These are phyloP conservation scores for Zelostemma sp. DNA, from an alignment of 1,140 invertebrate species.

Conservation along the genomic window DNA sequence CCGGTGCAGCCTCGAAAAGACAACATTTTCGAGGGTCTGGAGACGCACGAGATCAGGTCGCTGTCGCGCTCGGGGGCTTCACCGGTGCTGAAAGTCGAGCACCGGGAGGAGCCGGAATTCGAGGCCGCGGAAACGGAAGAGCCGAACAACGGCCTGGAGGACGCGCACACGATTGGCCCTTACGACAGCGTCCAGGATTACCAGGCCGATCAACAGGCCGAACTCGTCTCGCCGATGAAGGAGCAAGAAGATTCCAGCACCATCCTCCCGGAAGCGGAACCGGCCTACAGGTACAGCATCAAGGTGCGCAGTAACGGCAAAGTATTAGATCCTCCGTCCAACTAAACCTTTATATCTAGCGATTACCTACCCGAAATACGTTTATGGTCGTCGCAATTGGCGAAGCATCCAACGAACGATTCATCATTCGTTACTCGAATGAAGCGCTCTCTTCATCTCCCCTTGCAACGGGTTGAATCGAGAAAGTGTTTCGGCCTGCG, in stretches of 20 bases:
- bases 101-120: conserved; percentile 44
- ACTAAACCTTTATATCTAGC: conserved; percentile 52
- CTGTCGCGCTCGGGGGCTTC: conserved; percentile 32
- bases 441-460: neutral
- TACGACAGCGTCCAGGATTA: conserved; percentile 62
- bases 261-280: conserved; percentile 64
- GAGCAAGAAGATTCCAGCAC: conserved; percentile 67
- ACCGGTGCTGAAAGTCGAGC: conserved; percentile 50
- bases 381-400: conserved; percentile 9
- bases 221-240: conserved; percentile 37
- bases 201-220: conserved; percentile 58
- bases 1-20: conserved; percentile 51
- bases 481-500: too few relatives aligned
- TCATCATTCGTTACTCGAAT: neutral
- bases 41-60: conserved; percentile 60
- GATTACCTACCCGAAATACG: neutral
- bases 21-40: conserved; percentile 60
- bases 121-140: conserved; percentile 45
- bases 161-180: conserved; percentile 62
- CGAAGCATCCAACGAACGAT: conserved; percentile 10
- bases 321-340: conserved; percentile 69
- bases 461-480: neutral
- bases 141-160: conserved; percentile 55
- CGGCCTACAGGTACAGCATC: conserved; percentile 67
- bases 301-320: conserved; percentile 68